These are phyloP conservation scores for Jaculus jaculus DNA, from an alignment of 2,113 vertebrate genomes.

Conservation along the genomic window DNA sequence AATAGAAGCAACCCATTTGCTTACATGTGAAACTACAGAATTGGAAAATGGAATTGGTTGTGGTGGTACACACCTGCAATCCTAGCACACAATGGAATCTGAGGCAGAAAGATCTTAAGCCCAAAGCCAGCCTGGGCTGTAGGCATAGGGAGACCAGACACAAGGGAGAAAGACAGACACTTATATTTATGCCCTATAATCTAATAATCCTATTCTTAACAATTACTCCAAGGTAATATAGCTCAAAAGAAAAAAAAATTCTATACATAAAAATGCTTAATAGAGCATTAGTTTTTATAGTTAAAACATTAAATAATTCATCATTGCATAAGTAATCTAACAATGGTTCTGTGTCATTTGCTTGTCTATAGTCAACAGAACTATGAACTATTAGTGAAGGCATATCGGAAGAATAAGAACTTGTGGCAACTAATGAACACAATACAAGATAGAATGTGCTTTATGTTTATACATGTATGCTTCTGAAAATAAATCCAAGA, in stretches of 20 bases:
- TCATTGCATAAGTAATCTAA: not conserved
- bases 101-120: not conserved
- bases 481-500: not conserved
- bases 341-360: not conserved
- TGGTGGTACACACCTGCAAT: not conserved
- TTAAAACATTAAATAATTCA: not conserved
- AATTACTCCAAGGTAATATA: constrained; percentile 5
- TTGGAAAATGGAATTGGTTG: not conserved
- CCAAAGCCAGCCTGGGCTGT: not conserved
- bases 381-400: not conserved
- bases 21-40: not conserved
- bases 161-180: not conserved
- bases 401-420: not conserved
- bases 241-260: constrained; percentile 16
- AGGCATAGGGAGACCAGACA: not conserved
- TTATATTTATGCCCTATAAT: not conserved
- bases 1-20: not conserved
- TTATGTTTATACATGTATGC: not conserved
- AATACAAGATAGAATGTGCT: not conserved
- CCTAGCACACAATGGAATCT: not conserved
- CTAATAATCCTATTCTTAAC: not conserved
- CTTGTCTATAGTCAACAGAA: constrained; percentile 6
- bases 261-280: constrained; percentile 25
- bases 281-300: not conserved
- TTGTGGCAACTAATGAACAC: not conserved